Evolutionary conservation across 2,888 invertebrate genomes (phyloP).

Genomic region (Toxonevra muliebris): DNA sequence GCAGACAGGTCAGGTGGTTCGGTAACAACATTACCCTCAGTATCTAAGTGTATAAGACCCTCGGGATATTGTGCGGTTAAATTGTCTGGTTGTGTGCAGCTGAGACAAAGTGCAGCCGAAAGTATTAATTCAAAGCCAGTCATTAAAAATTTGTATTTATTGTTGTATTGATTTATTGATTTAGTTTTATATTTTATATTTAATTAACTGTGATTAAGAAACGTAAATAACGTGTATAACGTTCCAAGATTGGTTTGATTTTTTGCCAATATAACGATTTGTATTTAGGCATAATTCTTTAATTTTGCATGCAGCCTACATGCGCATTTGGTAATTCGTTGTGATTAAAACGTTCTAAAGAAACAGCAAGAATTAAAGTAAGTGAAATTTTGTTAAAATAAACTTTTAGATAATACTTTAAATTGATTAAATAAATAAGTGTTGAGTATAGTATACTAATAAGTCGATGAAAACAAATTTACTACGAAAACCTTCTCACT

Average conservation of each 20-base stretch:
- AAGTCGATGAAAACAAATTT: no score
- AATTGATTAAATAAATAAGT: no score
- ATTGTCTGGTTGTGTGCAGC: conserved; percentile 47
- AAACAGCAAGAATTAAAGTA: background rate
- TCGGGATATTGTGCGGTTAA: conserved; percentile 38
- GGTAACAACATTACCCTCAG: conserved; percentile 31
- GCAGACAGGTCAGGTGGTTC: conserved; percentile 21
- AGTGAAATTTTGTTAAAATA: background rate
- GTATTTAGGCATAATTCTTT: conserved; percentile 23
- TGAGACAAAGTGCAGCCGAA: conserved; percentile 54
- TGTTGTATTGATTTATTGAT: background rate
- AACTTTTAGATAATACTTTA: no score
- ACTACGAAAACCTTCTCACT: no score
- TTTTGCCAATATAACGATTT: conserved; percentile 46
- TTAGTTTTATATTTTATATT: conserved; percentile 2
- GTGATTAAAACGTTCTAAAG: background rate
- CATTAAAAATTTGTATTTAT: conserved; percentile 33
- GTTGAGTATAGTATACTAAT: no score
- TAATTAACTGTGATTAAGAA: conserved; percentile 3
- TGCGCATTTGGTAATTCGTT: background rate
- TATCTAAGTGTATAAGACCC: conserved; percentile 43
- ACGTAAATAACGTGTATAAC: background rate
- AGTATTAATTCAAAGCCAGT: conserved; percentile 57
- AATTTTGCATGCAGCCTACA: conserved; percentile 11
- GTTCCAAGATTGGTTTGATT: conserved; percentile 26